Evolutionary conservation across 2,888 invertebrate species (phyloP).

Genomic region (Drosophila affinis): DNA sequence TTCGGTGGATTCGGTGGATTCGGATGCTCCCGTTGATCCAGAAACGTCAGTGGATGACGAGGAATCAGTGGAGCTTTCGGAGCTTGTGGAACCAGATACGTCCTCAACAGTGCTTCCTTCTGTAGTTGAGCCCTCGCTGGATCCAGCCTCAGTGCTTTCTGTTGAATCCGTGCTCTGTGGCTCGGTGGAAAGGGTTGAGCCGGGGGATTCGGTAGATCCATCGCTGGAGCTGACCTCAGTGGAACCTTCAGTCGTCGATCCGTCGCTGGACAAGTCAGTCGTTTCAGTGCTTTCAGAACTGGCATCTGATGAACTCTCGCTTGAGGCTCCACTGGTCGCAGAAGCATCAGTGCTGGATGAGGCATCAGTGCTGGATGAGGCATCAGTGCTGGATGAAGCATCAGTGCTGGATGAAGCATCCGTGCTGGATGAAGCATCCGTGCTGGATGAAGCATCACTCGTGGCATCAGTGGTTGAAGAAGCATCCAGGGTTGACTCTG

Average conservation of each 20-base stretch:
- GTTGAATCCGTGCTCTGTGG: slow-evolving; percentile 26
- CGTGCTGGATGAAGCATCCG: no score
- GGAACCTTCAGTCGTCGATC: slow-evolving; percentile 21
- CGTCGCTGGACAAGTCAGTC: slow-evolving; percentile 26
- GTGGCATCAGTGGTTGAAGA: slow-evolving; percentile 43
- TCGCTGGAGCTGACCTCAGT: slow-evolving; percentile 32
- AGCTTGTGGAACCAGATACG: slow-evolving; percentile 34
- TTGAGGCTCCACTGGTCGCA: neutral
- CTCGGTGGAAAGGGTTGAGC: slow-evolving; percentile 28
- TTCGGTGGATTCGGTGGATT: slow-evolving; percentile 21
- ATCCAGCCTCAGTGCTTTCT: slow-evolving; percentile 26
- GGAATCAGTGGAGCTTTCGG: slow-evolving; percentile 19
- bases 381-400: neutral
- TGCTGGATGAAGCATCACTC: neutral
- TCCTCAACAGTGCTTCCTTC: slow-evolving; percentile 31
- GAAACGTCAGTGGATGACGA: slow-evolving; percentile 37
- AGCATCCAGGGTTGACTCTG: slow-evolving; percentile 49
- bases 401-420: slow-evolving; percentile 16
- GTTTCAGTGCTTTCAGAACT: slow-evolving; percentile 11
- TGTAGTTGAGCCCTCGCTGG: slow-evolving; percentile 38
- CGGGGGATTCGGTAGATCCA: slow-evolving; percentile 3
- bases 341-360: neutral
- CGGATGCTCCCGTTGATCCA: slow-evolving; percentile 39
- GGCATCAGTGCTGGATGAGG: no score
- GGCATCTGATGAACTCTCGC: slow-evolving; percentile 19